These are phyloP conservation scores for Notarius quadriscutis DNA, from an alignment of 2,113 vertebrate species.

Conservation along the genomic window DNA sequence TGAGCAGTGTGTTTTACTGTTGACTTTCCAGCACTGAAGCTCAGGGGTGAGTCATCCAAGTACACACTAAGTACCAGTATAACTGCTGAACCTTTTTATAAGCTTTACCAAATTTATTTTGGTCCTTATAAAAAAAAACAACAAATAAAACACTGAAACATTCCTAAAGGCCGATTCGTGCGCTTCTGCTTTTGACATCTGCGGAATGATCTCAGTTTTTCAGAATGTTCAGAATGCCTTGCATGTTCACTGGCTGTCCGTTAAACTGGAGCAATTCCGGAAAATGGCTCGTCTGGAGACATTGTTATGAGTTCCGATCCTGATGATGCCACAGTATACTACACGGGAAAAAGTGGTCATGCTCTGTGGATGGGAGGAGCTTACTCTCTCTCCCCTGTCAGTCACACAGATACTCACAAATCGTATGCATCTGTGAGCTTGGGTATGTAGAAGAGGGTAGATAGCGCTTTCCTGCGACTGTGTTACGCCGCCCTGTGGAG, in stretches of 20 bases:
- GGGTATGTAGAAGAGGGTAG: too few relatives aligned
- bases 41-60: conserved; percentile 9
- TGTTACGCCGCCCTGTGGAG: too few relatives aligned
- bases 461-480: too few relatives aligned
- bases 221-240: neutral
- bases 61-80: neutral
- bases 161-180: neutral
- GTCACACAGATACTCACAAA: neutral
- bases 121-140: neutral
- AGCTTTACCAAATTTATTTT: neutral
- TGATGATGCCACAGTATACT: too few relatives aligned
- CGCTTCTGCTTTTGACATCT: neutral
- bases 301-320: too few relatives aligned
- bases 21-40: neutral
- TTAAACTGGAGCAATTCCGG: neutral
- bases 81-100: conserved; percentile 12
- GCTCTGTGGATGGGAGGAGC: neutral
- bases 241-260: neutral
- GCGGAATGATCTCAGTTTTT: too few relatives aligned
- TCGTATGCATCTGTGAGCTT: neutral
- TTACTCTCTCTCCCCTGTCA: neutral
- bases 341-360: too few relatives aligned
- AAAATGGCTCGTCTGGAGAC: neutral
- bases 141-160: neutral
- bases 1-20: neutral